Conservation (phyloP, 2,888 invertebrate genomes). For the Cecidostiba fungosa region DNA sequence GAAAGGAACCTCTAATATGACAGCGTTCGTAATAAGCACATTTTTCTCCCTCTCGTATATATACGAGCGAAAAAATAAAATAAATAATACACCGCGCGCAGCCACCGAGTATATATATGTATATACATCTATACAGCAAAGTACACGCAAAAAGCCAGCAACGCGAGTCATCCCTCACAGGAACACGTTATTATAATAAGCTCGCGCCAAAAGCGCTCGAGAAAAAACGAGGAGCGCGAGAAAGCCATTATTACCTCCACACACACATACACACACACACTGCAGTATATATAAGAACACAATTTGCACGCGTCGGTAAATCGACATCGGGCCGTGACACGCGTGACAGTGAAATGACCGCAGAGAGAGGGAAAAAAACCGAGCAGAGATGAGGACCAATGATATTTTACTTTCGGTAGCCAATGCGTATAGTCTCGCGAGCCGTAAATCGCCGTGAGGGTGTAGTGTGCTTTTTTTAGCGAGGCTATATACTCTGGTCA, state of each 20-base stretch:
- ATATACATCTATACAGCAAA: not conserved
- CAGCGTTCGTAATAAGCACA: slow-evolving; percentile 7
- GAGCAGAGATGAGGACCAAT: slow-evolving; percentile 45
- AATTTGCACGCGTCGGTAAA: slow-evolving; percentile 54
- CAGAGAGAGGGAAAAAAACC: not conserved
- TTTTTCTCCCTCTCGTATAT: not conserved
- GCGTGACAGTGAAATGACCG: slow-evolving; percentile 34
- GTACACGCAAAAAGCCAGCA: slow-evolving; percentile 19
- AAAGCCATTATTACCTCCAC: slow-evolving; percentile 23
- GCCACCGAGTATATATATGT: not conserved
- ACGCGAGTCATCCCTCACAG: slow-evolving; percentile 6
- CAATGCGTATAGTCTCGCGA: slow-evolving; percentile 31
- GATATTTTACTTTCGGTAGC: slow-evolving; percentile 58
- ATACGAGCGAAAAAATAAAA: not conserved
- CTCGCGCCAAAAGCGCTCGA: not conserved
- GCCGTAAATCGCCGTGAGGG: slow-evolving; percentile 50
- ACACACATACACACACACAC: not conserved
- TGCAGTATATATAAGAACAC: not conserved
- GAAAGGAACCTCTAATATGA: slow-evolving; percentile 6
- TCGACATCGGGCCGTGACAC: slow-evolving; percentile 36
- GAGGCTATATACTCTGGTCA: slow-evolving; percentile 19
- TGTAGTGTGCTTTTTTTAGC: slow-evolving; percentile 22
- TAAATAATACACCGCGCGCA: not conserved
- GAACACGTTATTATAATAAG: slow-evolving; percentile 48
- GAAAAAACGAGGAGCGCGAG: slow-evolving; percentile 11